Conservation (phyloP, 2,888 invertebrate species). For the Drosophila helvetica region DNA sequence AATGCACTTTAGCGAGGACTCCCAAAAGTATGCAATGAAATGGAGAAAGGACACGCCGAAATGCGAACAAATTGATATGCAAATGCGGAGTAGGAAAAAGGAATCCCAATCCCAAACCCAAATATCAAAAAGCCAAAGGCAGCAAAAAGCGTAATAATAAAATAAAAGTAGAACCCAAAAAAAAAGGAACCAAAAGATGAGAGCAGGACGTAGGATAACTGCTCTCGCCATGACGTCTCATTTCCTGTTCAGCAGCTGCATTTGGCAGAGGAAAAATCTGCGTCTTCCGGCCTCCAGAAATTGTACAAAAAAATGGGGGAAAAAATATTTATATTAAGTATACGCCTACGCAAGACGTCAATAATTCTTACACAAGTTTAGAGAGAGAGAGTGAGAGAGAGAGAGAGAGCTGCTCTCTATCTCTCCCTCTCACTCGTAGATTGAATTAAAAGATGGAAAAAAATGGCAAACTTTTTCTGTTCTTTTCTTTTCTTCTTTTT, state of each 20-base stretch:
- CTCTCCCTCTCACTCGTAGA: slow-evolving; percentile 36
- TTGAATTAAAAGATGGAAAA: slow-evolving; percentile 50
- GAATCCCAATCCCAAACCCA: slow-evolving; percentile 34
- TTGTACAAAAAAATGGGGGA: not conserved
- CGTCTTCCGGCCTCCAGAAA: slow-evolving; percentile 42
- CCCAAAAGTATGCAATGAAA: slow-evolving; percentile 43
- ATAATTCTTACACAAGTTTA: slow-evolving; percentile 63
- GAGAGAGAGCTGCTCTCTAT: not conserved
- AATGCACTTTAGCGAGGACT: slow-evolving; percentile 44
- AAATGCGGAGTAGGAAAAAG: slow-evolving; percentile 56
- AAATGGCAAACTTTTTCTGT: slow-evolving; percentile 36
- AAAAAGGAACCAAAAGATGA: slow-evolving; percentile 4
- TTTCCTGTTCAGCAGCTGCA: slow-evolving; percentile 63
- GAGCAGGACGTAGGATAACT: slow-evolving; percentile 38
- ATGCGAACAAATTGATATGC: slow-evolving; percentile 76
- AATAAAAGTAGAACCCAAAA: slow-evolving; percentile 42
- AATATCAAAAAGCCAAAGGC: slow-evolving; percentile 12
- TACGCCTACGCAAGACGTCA: slow-evolving; percentile 63
- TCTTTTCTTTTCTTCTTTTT: slow-evolving; percentile 4
- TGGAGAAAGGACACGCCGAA: slow-evolving; percentile 53
- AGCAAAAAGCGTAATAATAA: slow-evolving; percentile 46
- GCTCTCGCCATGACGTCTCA: slow-evolving; percentile 45
- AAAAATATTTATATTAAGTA: slow-evolving; percentile 61
- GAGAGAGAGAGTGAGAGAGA: not conserved
- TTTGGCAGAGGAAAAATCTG: slow-evolving; percentile 69